Evolutionary conservation across 2,797 vertebrate species (phyloP).

Genomic region (Pristis pectinata): DNA sequence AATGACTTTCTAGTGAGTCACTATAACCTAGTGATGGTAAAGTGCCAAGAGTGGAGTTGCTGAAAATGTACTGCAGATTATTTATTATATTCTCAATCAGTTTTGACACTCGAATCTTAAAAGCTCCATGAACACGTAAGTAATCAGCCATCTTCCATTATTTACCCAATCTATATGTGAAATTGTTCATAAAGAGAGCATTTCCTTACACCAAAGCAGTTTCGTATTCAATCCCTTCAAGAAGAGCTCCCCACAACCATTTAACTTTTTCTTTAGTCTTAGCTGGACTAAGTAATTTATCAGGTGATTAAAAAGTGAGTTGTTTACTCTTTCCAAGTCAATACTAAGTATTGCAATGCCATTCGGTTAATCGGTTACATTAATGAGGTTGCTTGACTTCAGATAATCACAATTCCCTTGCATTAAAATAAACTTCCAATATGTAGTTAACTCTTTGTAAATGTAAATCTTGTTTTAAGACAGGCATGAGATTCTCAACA

Average conservation of each 20-base stretch:
- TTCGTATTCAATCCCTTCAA: background rate
- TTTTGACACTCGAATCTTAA: constrained; percentile 29
- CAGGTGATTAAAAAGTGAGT: background rate
- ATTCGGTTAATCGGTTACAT: background rate
- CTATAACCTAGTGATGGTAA: background rate
- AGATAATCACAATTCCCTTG: background rate
- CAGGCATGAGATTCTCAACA: background rate
- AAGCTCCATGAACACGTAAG: constrained; percentile 26
- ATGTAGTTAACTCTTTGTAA: no score
- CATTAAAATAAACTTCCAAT: background rate
- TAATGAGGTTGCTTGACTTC: background rate
- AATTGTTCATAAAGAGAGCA: constrained; percentile 3
- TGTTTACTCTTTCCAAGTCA: background rate
- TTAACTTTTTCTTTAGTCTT: background rate
- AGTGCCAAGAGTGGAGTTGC: background rate
- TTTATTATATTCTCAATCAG: constrained; percentile 30
- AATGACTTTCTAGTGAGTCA: background rate
- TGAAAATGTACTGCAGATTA: background rate
- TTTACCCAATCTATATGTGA: constrained; percentile 16
- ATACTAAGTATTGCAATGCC: background rate
- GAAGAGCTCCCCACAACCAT: background rate
- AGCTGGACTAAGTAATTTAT: constrained; percentile 1
- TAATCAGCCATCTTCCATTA: constrained; percentile 22
- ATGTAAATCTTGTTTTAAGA: background rate
- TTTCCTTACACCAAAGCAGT: background rate